Conservation (phyloP, 2,888 invertebrate species). For the Drepana falcataria region DNA sequence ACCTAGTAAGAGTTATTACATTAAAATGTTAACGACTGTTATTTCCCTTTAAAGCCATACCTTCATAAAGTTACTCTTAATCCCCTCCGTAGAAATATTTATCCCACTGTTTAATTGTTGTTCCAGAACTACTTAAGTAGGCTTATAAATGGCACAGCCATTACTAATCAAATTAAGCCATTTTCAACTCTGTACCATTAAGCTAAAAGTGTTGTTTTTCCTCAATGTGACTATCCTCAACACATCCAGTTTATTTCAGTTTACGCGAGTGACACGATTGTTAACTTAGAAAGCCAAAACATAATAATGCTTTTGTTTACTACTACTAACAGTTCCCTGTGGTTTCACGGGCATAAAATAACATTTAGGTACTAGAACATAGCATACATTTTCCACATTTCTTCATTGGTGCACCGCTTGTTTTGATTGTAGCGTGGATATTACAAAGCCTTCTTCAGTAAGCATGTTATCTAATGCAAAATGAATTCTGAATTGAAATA, state of each 20-base stretch:
- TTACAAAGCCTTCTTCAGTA: too few relatives aligned
- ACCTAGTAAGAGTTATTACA: background rate
- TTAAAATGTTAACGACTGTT: background rate
- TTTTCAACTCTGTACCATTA: constrained; percentile 5
- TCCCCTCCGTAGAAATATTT: constrained; percentile 16
- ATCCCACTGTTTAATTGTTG: constrained; percentile 24
- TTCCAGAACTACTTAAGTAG: constrained; percentile 18
- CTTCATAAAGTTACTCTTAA: background rate
- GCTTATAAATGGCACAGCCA: constrained; percentile 15
- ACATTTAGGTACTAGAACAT: too few relatives aligned
- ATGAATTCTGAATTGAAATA: too few relatives aligned
- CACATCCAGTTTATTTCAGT: constrained; percentile 18
- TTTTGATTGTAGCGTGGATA: too few relatives aligned
- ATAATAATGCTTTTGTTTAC: too few relatives aligned
- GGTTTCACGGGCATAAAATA: too few relatives aligned
- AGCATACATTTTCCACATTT: too few relatives aligned
- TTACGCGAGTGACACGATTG: constrained; percentile 23
- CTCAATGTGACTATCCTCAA: constrained; percentile 1
- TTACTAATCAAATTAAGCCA: background rate
- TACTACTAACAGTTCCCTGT: too few relatives aligned
- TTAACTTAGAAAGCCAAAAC: constrained; percentile 5
- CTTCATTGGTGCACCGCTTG: too few relatives aligned
- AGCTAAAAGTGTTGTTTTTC: constrained; percentile 5
- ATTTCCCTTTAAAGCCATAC: background rate
- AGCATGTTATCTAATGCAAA: too few relatives aligned